Conservation (phyloP, 2,888 invertebrate genomes). For the Pachydiplax longipennis region DNA sequence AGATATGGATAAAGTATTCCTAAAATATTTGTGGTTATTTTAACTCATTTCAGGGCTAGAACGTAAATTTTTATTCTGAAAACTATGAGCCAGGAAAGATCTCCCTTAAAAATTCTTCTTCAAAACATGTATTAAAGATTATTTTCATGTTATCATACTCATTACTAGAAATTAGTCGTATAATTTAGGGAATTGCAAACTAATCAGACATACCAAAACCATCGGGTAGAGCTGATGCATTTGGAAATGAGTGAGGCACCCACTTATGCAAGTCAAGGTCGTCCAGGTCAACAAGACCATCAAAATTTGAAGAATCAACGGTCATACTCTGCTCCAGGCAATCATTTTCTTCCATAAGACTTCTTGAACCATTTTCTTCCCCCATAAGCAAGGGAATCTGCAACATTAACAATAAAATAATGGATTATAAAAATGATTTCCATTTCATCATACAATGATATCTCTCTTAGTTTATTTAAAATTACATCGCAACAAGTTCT, state of each 20-base stretch:
- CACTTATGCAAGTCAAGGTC: slow-evolving; percentile 49
- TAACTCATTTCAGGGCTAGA: too few relatives aligned
- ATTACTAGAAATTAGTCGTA: neutral
- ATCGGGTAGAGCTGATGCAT: slow-evolving; percentile 40
- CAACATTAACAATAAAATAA: neutral
- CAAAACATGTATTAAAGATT: neutral
- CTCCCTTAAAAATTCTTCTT: neutral
- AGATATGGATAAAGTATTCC: too few relatives aligned
- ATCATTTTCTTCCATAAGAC: slow-evolving; percentile 15
- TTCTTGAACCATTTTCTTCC: slow-evolving; percentile 46
- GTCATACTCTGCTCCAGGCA: neutral
- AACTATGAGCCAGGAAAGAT: neutral
- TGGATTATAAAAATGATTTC: neutral
- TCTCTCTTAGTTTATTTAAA: too few relatives aligned
- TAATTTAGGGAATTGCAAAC: neutral
- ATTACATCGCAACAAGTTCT: too few relatives aligned
- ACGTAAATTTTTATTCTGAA: too few relatives aligned
- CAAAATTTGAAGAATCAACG: neutral
- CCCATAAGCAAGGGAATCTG: slow-evolving; percentile 53
- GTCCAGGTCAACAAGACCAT: slow-evolving; percentile 49
- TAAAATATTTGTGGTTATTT: too few relatives aligned
- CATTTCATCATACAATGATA: too few relatives aligned
- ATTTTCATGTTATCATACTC: too few relatives aligned
- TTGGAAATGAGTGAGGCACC: slow-evolving; percentile 48
- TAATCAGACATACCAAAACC: slow-evolving; percentile 47